phyloP scores from a whole-genome alignment of 2,797 vertebrate species.

The Enteromius unitaeniatus region DNA sequence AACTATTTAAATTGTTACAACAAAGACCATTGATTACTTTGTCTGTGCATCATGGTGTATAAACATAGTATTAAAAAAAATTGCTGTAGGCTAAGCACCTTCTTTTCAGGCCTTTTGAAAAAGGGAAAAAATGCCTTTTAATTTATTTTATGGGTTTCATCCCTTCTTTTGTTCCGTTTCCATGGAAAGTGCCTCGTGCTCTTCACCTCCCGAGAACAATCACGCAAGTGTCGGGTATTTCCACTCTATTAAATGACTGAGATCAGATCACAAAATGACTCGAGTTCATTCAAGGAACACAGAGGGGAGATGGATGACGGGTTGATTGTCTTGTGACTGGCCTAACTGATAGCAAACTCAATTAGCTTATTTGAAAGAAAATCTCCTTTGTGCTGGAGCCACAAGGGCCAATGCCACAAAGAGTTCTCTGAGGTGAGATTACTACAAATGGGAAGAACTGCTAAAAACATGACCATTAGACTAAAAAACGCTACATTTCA shows the following conservation, averaged over 20 bases:
- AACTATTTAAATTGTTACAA: background rate
- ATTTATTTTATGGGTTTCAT: background rate
- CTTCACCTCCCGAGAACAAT: background rate
- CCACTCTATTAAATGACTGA: conserved; percentile 6
- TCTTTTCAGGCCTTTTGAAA: background rate
- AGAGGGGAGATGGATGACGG: conserved; percentile 25
- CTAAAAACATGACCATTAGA: conserved; percentile 15
- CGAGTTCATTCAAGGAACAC: conserved; percentile 25
- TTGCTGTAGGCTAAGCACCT: background rate
- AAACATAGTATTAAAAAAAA: background rate
- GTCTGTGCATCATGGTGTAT: too few species aligned
- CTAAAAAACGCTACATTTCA: background rate
- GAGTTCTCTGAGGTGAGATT: conserved; percentile 4
- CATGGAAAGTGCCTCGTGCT: background rate
- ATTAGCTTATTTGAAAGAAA: conserved; percentile 49
- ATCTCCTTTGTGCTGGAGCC: conserved; percentile 44
- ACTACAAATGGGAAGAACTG: background rate
- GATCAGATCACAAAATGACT: conserved; percentile 18
- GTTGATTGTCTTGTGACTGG: conserved; percentile 56
- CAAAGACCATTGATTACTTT: background rate
- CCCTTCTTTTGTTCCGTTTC: background rate
- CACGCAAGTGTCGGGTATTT: background rate
- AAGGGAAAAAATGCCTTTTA: background rate
- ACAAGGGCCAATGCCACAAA: conserved; percentile 5
- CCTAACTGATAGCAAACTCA: conserved; percentile 38